Evolutionary conservation across 2,797 vertebrate genomes (phyloP).

Genomic region (Sarcophilus harrisii): DNA sequence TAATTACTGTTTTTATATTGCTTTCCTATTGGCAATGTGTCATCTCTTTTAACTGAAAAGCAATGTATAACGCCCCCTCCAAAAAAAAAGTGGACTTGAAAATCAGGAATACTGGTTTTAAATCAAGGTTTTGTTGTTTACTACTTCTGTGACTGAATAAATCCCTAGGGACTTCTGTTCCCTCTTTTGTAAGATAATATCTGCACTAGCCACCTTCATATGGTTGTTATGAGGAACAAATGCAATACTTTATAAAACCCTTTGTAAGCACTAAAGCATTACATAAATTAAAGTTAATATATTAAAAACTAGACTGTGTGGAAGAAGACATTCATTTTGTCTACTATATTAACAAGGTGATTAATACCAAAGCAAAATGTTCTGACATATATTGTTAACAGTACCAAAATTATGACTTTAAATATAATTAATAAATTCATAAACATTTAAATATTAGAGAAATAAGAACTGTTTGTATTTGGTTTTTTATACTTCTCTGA

Average conservation of each 20-base stretch:
- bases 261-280: background rate
- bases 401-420: background rate
- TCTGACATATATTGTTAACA: background rate
- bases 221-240: background rate
- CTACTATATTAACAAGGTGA: background rate
- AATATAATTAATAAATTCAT: conserved; percentile 6
- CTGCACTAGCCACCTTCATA: background rate
- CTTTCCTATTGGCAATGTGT: background rate
- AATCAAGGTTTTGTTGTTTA: background rate
- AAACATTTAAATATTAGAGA: conserved; percentile 35
- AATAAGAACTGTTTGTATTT: conserved; percentile 25
- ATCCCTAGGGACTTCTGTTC: background rate
- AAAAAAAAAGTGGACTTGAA: background rate
- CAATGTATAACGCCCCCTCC: background rate
- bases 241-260: background rate
- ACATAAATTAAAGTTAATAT: background rate
- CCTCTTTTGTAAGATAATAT: background rate
- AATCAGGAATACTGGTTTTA: background rate
- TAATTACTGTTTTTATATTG: background rate
- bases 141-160: background rate
- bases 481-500: conserved; percentile 1
- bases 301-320: background rate
- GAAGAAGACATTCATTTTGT: background rate
- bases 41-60: background rate
- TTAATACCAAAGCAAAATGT: background rate